These are phyloP conservation scores for Opisthograptis luteolata DNA, from an alignment of 2,888 invertebrate species.

Conservation along the genomic window DNA sequence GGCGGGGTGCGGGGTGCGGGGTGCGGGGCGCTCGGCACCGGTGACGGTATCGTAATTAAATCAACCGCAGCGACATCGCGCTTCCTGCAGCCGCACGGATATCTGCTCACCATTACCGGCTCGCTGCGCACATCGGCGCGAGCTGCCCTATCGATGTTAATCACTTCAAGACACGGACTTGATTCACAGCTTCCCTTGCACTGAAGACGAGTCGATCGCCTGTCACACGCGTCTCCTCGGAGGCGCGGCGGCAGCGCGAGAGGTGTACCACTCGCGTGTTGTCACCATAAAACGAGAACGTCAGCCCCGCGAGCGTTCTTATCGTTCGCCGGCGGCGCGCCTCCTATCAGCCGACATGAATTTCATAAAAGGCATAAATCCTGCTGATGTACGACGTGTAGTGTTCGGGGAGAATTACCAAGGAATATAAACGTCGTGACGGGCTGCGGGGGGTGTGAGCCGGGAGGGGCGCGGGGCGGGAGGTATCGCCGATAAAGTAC, in stretches of 20 bases:
- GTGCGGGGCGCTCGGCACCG: constrained; percentile 2
- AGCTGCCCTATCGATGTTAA: no score
- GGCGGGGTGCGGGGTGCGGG: not conserved
- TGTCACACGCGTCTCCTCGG: no score
- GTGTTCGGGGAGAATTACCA: constrained; percentile 24
- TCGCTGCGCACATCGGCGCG: not conserved
- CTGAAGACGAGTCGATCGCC: no score
- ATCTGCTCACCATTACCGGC: not conserved
- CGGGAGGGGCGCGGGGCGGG: constrained; percentile 2
- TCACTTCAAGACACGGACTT: no score
- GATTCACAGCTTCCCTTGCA: no score
- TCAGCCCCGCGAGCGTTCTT: not conserved
- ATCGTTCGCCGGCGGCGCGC: constrained; percentile 4
- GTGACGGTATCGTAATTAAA: constrained; percentile 27
- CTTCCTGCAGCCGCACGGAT: constrained; percentile 1
- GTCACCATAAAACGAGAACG: not conserved
- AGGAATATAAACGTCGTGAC: constrained; percentile 18
- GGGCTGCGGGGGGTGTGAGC: not conserved
- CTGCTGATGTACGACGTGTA: constrained; percentile 22
- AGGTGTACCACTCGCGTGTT: no score
- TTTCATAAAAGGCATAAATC: constrained; percentile 29
- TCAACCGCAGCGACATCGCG: constrained; percentile 16
- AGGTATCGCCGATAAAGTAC: constrained; percentile 42
- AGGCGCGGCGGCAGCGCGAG: not conserved
- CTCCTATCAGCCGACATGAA: constrained; percentile 13